A percentile compares a stretch with the other conserved stretches of the same genome.
These are phyloP conservation scores for Phrynocephalus vlangalii DNA, from an alignment of 2,797 vertebrate genomes.

Conservation along the genomic window DNA sequence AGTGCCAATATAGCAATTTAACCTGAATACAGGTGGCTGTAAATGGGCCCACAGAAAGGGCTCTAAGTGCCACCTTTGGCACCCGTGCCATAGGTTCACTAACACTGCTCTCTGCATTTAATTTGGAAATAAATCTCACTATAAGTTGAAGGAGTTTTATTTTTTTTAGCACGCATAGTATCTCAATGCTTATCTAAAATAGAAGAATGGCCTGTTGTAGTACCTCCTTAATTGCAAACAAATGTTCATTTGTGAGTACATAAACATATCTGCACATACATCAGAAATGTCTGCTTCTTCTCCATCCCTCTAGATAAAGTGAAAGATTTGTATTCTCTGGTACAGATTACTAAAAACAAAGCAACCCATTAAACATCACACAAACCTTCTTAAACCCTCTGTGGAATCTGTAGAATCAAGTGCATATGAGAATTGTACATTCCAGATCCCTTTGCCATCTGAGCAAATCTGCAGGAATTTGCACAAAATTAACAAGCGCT, in stretches of 20 bases:
- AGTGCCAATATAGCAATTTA: no score
- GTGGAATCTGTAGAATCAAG: conserved; percentile 48
- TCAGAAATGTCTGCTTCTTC: conserved; percentile 18
- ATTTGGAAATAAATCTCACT: no score
- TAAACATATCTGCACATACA: fast-evolving
- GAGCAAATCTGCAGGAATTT: conserved; percentile 30
- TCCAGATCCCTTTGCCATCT: neutral
- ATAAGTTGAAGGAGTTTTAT: no score
- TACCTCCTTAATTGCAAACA: fast-evolving
- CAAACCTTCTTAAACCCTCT: conserved; percentile 46
- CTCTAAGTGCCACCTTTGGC: no score
- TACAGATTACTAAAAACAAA: conserved; percentile 46
- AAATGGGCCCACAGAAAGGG: no score
- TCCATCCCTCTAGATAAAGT: neutral
- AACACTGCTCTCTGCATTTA: no score
- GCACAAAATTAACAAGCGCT: conserved; percentile 43
- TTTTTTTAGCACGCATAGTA: neutral
- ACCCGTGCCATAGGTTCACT: no score
- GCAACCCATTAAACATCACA: conserved; percentile 35
- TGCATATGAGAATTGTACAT: conserved; percentile 17
- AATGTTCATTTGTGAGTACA: neutral
- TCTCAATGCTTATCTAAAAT: neutral
- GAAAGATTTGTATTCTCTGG: neutral
- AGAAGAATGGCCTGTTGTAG: neutral
- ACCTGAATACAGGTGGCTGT: no score